Evolutionary conservation across 2,888 invertebrate genomes (phyloP), one percentile per base, ranked within the genome.

Genomic region (Hydrotaea cyrtoneurina): DNA sequence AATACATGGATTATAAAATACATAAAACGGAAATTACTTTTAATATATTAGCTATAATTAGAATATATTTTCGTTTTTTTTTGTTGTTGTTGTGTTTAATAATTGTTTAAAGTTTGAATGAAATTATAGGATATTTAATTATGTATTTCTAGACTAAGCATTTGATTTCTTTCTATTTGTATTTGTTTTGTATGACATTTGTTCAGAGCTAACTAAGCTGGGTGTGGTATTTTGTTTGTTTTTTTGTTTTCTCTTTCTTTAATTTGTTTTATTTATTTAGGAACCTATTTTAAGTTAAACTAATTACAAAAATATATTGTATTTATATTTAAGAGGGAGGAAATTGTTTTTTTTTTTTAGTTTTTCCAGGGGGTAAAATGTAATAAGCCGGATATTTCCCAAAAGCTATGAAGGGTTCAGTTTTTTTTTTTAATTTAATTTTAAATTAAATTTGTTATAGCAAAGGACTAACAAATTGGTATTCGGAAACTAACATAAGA

Each of bases 201-300:
- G 59, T 59, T 59, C 26, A 59, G 59, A 23, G 59, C 59, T 26
- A 59, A 59, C 59, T 26, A 59, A 59, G 59, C 59, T 59, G 23
- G 59, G 59, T 59, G 59, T 59, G 21, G 4, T 23, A 57, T 43
- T 43, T 3, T 53, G 3, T 53, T 17, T 53, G 10, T 17, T 2
- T 53, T n/a, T 8, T 53, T 19, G 53, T 55, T 59, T 23, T 59
- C 26, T 19, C n/a, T 59, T 23, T 59, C 13, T 59, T 21, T 53
- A n/a, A n/a, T 17, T 36, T 10, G n/a, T 53, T 3, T 53, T 53
- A 53, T 17, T 55, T 21, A 26, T 21, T 55, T 59, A 59, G 59
- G 59, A 59, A 59, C 59, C 59, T 59, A 59, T 23, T 59, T 59
- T 23, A 59, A 59, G 23, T 23, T 59, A 23, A 23, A 59, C 23